Conservation (phyloP, 2,113 vertebrate species). For the Toxotes chatareus region DNA sequence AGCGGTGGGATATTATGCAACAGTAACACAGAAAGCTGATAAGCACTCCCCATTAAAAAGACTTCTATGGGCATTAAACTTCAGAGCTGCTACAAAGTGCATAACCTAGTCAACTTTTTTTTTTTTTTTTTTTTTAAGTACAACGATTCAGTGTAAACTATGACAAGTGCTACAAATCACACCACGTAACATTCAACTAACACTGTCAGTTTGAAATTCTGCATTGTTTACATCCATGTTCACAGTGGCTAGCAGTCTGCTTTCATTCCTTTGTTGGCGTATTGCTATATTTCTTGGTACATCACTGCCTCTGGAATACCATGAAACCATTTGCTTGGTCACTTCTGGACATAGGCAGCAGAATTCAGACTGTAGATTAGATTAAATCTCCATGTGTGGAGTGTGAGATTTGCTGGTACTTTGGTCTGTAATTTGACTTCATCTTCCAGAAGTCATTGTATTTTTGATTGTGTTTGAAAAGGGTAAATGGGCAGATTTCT, state of each 20-base stretch:
- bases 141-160: not conserved
- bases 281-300: not conserved
- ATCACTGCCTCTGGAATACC: no score
- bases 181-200: no score
- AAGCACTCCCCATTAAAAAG: not conserved
- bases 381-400: no score
- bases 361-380: no score
- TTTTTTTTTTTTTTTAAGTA: not conserved
- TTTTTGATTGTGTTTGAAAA: no score
- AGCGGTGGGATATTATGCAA: not conserved
- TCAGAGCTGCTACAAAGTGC: not conserved
- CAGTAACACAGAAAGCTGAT: constrained; percentile 22
- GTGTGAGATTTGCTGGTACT: no score
- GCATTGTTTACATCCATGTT: not conserved
- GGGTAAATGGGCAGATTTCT: no score
- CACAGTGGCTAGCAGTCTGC: not conserved
- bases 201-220: no score
- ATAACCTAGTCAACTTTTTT: not conserved
- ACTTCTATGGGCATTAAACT: constrained; percentile 6
- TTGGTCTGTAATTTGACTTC: no score
- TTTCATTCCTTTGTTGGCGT: not conserved
- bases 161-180: not conserved
- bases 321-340: not conserved
- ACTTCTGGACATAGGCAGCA: no score
- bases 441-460: no score